Evolutionary conservation across 2,888 invertebrate species (phyloP), one percentile per base, ranked within the genome.

Genomic region (Tanaodytes sp.): DNA sequence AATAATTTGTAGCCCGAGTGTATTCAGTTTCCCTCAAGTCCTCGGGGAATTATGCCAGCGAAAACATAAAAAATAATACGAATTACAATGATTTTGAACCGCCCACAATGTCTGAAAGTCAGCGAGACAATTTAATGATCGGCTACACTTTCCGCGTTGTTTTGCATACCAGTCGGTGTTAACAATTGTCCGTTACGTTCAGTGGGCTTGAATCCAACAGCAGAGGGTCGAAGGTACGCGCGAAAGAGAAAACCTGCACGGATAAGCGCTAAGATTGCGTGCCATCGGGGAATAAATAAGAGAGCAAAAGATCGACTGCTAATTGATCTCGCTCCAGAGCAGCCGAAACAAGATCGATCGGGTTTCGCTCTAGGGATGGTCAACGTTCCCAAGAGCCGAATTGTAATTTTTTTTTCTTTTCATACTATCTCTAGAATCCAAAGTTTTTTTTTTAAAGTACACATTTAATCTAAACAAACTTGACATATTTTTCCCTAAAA

Each of bases 291-390:
- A 40, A 62, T 57, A 62, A 67, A 55, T 51, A 62, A 62, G 63
- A 55, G 6, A 49, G 40, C 51, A 49, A 58, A 62, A 57, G 36
- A 16, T 20, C 43, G 55, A 31, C 57, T 33, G 52, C 51, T 72
- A 72, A 72, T 72, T 72, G 69, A 72, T 72, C 72, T 51, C 66
- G n/a, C n/a, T n/a, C n/a, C n/a, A n/a, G n/a, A n/a, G n/a, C n/a
- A n/a, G n/a, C n/a, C n/a, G 48, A 66, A 65, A 59, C 52, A 46
- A 37, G 42, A 66, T 59, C 48, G 59, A 59, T 66, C 65, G 65
- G 37, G 58, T 52, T 58, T 37, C 52, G 43, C 37, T 54, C 39
- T n/a, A n/a, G n/a, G n/a, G n/a, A n/a, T n/a, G 52, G 40, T 54
- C 40, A 64, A 46, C 46, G 52, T 58, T 58, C 49, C 36, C 33